These are phyloP conservation scores for Apteryx mantelli DNA, from an alignment of 2,113 vertebrate species.

Conservation along the genomic window DNA sequence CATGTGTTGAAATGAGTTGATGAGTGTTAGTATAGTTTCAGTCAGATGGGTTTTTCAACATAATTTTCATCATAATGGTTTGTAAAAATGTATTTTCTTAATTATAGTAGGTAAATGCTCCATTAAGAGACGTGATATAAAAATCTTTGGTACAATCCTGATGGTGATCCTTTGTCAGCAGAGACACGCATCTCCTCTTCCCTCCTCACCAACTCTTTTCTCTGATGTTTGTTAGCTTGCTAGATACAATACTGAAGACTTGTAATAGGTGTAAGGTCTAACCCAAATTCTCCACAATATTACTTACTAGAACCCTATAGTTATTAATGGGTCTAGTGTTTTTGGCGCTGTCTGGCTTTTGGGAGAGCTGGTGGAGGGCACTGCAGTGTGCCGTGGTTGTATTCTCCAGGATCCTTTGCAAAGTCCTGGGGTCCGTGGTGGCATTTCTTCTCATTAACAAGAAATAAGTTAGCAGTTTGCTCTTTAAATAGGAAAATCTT, in stretches of 20 bases:
- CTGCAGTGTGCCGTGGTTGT: not conserved
- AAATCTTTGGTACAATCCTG: not conserved
- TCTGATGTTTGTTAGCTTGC: not conserved
- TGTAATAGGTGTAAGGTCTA: not conserved
- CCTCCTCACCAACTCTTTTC: not conserved
- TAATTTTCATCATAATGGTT: not conserved
- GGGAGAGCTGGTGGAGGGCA: not conserved
- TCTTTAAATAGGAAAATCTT: not conserved
- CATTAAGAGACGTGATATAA: not conserved
- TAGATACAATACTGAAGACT: not conserved
- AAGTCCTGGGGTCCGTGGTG: not conserved
- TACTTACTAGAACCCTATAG: not conserved
- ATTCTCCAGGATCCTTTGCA: not conserved
- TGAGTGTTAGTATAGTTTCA: conserved; percentile 1
- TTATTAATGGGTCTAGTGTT: not conserved
- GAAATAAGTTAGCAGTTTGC: not conserved
- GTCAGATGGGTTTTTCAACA: not conserved
- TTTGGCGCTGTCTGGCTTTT: not conserved
- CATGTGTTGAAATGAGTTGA: not conserved
- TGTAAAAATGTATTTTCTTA: conserved; percentile 26
- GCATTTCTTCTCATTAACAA: not conserved
- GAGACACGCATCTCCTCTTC: not conserved
- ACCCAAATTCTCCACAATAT: not conserved
- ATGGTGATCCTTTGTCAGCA: not conserved
- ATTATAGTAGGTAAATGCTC: not conserved